Evolutionary conservation across 2,797 vertebrate species (phyloP), one percentile per base, ranked within the genome.

Genomic region (Pseudocheirus occidentalis): DNA sequence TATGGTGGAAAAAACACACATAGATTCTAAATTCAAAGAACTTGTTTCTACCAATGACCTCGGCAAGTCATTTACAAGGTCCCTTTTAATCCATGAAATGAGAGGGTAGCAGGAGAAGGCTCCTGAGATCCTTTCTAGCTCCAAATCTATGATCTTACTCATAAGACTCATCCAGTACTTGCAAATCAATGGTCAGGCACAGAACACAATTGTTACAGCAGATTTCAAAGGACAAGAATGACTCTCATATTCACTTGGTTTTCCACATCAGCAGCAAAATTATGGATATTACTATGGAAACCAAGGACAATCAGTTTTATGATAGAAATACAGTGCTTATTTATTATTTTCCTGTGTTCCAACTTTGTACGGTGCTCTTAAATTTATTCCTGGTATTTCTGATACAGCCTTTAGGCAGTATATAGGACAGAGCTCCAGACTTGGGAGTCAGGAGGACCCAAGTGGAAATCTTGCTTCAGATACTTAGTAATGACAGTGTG

Each of bases 331-430:
- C 18, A 56, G 5, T 40, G 62, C 5, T 40, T n/a, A 73, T 73
- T 73, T 5, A 40, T 40, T 81, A 40, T 81, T 81, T 40, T 81
- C 18, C 66, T 40, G n/a, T 40, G 34, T 81, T 81, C 46, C 58
- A 53, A 62, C 91, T 58, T 58, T 73, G 56, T 93, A 57, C 24
- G 34, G 16, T 46, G 21, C 40, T 95, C 91, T 92, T 90, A 91
- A 96, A 62, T 58, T 55, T 50, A 58, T 73, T 58, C 10, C 7
- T 0, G 9, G 81, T 40, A 27, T 94, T 92, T 96, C 55, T 92
- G 53, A 62, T 53, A 21, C 40, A 73, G 59, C 31, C 56, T 55
- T 73, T 46, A 2, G 46, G 34, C n/a, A 40, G n/a, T 24, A 10
- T 24, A 10, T 24, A 40, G n/a, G n/a, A 24, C 6, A 46, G n/a